Conservation (phyloP, 2,113 vertebrate genomes). For the Manacus vitellinus region DNA sequence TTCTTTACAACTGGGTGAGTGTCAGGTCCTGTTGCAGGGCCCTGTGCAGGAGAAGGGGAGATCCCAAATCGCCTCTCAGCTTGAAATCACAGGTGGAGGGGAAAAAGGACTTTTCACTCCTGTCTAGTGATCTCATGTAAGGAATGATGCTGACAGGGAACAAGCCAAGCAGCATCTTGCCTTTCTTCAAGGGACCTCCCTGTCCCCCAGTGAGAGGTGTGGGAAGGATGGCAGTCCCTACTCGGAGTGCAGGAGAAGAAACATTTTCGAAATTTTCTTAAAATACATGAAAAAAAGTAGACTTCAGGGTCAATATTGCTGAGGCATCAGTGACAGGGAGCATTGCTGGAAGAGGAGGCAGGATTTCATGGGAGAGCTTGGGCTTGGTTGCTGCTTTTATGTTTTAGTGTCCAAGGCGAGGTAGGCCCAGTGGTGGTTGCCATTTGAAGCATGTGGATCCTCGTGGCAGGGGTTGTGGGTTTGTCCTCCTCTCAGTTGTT, state of each 20-base stretch:
- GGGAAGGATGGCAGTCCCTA: fast-evolving
- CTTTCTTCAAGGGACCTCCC: not conserved
- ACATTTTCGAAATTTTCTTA: not conserved
- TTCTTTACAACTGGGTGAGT: not conserved
- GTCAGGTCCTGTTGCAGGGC: not conserved
- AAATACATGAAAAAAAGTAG: not conserved
- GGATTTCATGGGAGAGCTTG: fast-evolving
- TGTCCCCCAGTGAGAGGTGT: not conserved
- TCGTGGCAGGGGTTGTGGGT: fast-evolving
- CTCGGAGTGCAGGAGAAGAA: fast-evolving
- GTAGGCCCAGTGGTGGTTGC: not conserved
- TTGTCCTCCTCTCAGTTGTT: not conserved
- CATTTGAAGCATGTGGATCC: not conserved
- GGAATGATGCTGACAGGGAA: fast-evolving
- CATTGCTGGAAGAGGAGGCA: not conserved
- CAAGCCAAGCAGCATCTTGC: not conserved
- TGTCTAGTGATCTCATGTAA: not conserved
- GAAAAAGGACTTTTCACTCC: not conserved
- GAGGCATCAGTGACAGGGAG: not conserved
- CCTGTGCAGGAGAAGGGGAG: not conserved
- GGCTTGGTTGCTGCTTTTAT: not conserved
- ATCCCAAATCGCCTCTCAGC: not conserved
- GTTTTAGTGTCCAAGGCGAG: not conserved
- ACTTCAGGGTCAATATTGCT: not conserved
- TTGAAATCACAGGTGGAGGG: not conserved